Base-by-base conservation (phyloP, 2,888 invertebrate species). In the Formica aserva region DNA sequence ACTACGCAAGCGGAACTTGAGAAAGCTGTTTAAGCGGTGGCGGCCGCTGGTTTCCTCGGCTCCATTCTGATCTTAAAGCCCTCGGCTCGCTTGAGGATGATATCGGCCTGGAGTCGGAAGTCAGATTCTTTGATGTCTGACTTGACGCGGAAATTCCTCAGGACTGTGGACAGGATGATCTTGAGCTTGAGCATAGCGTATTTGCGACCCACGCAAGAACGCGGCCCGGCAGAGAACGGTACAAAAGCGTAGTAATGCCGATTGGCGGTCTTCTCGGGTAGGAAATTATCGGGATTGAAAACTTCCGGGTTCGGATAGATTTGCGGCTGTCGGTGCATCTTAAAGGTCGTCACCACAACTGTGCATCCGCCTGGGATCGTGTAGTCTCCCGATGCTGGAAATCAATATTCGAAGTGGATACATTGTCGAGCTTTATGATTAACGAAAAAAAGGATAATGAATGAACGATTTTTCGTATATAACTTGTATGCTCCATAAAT, bases 131-230 rank as follows among this genome's bases (percentile, higher is more conserved):
- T 96, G 35, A 97, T 92, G 85, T 96, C 96, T 0, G 97, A 97
- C 22, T 95, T 95, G 22, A 97, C 95, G 82, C 95, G 96, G 94
- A 96, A 97, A 94, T 97, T 97, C 83, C 97, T 96, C 85, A 97
- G 93, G 65, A 97, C 96, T 5, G 97, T 97, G 0, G 97, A 96
- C 1, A 97, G 95, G 0, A 97, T 95, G 18, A 97, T 96, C 94
- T 97, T 97, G 85, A 97, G 95, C 93, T 97, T 97, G 78, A 97
- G 94, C 95, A 97, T 96, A n/a, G 97, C 97, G 94, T 97, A 97
- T 95, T 97, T 97, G 60, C 97, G 97, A 71, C 97, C 97, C 32
- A 97, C 97, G 93, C 97, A 97, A 90, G 97, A 97, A 86, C 97
- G 96, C 1, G 97, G 97, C 38, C 97, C 97, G 67, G 97, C 97